Evolutionary conservation across 2,888 invertebrate genomes (phyloP).

Genomic region (Melolontha melolontha): DNA sequence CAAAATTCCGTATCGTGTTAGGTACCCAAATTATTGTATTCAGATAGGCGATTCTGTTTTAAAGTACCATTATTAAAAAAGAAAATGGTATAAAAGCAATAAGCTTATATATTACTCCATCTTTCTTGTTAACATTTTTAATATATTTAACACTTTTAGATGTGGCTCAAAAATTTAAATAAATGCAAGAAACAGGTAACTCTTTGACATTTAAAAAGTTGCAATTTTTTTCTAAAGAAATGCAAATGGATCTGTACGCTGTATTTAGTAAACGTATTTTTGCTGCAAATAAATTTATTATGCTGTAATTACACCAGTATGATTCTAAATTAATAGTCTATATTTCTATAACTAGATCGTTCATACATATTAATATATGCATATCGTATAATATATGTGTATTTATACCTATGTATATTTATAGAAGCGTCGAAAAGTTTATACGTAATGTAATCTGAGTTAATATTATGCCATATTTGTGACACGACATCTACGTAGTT

Average conservation of each 20-base stretch:
- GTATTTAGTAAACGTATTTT: neutral
- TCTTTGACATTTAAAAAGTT: neutral
- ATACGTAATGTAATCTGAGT: neutral
- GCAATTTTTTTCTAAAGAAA: neutral
- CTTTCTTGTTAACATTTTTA: too few species aligned
- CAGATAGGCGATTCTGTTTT: too few species aligned
- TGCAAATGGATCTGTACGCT: neutral
- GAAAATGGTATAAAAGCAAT: too few species aligned
- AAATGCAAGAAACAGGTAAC: too few species aligned
- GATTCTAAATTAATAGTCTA: conserved; percentile 9
- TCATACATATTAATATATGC: conserved; percentile 10
- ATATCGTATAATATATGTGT: neutral
- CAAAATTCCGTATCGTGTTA: too few species aligned
- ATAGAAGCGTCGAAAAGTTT: neutral
- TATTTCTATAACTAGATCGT: conserved; percentile 16
- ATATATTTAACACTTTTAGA: too few species aligned
- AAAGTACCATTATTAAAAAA: too few species aligned
- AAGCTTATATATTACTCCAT: too few species aligned
- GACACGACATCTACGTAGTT: too few species aligned
- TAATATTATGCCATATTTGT: too few species aligned
- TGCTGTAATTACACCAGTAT: conserved; percentile 12
- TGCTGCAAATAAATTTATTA: neutral
- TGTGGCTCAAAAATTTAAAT: too few species aligned
- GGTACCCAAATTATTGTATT: too few species aligned
- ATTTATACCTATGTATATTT: neutral